A percentile compares a stretch with the other conserved stretches of the same genome.
Evolutionary conservation across 2,888 invertebrate species (phyloP).

Genomic region (Cephus pygmeus): DNA sequence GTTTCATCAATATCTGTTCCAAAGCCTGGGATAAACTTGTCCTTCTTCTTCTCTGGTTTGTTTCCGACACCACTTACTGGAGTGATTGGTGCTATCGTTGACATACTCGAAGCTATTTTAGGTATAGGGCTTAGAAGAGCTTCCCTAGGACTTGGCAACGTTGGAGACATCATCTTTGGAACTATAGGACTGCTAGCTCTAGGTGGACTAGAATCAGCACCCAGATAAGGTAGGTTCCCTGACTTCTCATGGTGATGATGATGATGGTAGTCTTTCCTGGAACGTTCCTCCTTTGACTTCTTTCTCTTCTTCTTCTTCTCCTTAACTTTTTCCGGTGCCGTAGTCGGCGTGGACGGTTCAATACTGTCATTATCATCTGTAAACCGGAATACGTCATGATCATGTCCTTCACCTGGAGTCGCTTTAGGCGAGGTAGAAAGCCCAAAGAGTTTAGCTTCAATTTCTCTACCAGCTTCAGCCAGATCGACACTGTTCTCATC

Average conservation of each 20-base stretch:
- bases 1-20: conserved; percentile 75
- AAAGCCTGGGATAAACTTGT: conserved; percentile 76
- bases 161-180: conserved; percentile 53
- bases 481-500: conserved; percentile 85
- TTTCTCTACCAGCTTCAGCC: conserved; percentile 83
- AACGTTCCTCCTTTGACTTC: conserved; percentile 82
- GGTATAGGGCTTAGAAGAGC: conserved; percentile 69
- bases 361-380: conserved; percentile 71
- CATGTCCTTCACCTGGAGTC: conserved; percentile 66
- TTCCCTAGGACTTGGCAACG: conserved; percentile 52
- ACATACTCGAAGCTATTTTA: conserved; percentile 68
- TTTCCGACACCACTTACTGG: conserved; percentile 31
- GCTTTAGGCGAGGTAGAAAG: conserved; percentile 70
- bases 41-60: conserved; percentile 69
- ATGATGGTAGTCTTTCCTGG: conserved; percentile 76
- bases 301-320: conserved; percentile 89
- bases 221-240: conserved; percentile 53
- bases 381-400: conserved; percentile 72
- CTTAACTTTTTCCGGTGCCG: conserved; percentile 69
- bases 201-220: conserved; percentile 72
- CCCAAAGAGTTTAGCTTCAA: conserved; percentile 83
- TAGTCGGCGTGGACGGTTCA: conserved; percentile 64
- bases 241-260: conserved; percentile 69
- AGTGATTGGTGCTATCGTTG: conserved; percentile 38
- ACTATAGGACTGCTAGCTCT: conserved; percentile 63